A percentile compares a stretch with the other conserved stretches of the same genome.
Evolutionary conservation across 2,888 invertebrate species (phyloP).

Genomic region (Papilio gigon): DNA sequence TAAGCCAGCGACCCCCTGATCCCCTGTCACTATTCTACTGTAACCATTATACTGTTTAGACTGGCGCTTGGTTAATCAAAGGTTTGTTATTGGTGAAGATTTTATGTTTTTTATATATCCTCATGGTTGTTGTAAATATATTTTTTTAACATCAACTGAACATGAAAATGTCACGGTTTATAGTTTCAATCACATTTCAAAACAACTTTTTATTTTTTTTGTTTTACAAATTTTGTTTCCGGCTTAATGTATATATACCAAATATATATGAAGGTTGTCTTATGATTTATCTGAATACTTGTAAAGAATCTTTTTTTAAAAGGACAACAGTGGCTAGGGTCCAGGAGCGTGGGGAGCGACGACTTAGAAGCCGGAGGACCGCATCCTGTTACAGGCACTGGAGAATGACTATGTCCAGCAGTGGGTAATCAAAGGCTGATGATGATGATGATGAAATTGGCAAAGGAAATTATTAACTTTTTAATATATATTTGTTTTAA

Average conservation of each 20-base stretch:
- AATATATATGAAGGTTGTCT: constrained; percentile 20
- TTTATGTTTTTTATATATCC: background rate
- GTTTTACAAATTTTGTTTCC: constrained; percentile 37
- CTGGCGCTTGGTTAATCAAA: background rate
- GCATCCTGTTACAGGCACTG: no score
- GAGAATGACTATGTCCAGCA: no score
- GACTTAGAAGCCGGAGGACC: no score
- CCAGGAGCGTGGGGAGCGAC: no score
- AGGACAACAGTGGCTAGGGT: no score
- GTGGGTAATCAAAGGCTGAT: no score
- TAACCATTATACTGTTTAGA: no score
- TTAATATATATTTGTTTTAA: no score
- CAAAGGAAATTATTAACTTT: no score
- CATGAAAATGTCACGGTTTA: constrained; percentile 38
- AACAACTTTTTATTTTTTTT: constrained; percentile 30
- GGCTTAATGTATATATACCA: constrained; percentile 22
- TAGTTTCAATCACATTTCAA: constrained; percentile 37
- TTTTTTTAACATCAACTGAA: background rate
- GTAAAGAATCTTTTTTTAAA: background rate
- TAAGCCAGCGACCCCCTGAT: no score
- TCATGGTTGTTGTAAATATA: background rate
- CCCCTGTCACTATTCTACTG: no score
- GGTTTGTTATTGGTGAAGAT: background rate
- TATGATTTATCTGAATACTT: constrained; percentile 10
- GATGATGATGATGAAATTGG: no score